Evolutionary conservation across 2,113 vertebrate genomes (phyloP).

Genomic region (Craseonycteris thonglongyai): DNA sequence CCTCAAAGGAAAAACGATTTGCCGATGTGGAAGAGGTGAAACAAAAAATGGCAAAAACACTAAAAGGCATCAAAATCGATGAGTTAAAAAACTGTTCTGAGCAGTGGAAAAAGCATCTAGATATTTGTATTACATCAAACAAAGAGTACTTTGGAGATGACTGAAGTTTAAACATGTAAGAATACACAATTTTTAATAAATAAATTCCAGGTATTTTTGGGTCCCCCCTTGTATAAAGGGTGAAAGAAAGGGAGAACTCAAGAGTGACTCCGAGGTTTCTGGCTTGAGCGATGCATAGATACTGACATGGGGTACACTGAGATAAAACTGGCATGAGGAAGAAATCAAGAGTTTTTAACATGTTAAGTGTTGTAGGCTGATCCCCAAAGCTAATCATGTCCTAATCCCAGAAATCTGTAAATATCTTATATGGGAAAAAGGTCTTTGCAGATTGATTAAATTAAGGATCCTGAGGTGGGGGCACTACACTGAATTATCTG

Average conservation of each 20-base stretch:
- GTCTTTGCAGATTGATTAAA: not conserved
- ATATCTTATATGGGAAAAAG: not conserved
- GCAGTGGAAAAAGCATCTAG: too few relatives aligned
- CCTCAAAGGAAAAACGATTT: too few relatives aligned
- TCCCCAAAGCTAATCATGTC: not conserved
- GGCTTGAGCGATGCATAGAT: not conserved
- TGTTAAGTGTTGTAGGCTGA: not conserved
- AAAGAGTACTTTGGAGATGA: too few relatives aligned
- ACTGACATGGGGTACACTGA: not conserved
- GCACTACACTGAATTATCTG: not conserved
- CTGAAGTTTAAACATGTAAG: too few relatives aligned
- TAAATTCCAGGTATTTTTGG: too few relatives aligned
- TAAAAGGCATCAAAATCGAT: too few relatives aligned
- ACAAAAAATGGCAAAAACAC: too few relatives aligned
- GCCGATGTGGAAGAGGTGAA: too few relatives aligned
- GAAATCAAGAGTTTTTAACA: not conserved
- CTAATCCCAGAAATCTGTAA: not conserved
- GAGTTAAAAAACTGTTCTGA: too few relatives aligned
- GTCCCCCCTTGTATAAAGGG: too few relatives aligned
- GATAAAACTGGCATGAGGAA: not conserved
- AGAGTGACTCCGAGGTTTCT: not conserved
- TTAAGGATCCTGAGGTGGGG: not conserved
- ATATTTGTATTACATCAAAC: too few relatives aligned
- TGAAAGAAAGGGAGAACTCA: not conserved
- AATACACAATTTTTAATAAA: too few relatives aligned